These are phyloP conservation scores for Nanorana parkeri DNA, from an alignment of 2,113 vertebrate species.

Conservation along the genomic window DNA sequence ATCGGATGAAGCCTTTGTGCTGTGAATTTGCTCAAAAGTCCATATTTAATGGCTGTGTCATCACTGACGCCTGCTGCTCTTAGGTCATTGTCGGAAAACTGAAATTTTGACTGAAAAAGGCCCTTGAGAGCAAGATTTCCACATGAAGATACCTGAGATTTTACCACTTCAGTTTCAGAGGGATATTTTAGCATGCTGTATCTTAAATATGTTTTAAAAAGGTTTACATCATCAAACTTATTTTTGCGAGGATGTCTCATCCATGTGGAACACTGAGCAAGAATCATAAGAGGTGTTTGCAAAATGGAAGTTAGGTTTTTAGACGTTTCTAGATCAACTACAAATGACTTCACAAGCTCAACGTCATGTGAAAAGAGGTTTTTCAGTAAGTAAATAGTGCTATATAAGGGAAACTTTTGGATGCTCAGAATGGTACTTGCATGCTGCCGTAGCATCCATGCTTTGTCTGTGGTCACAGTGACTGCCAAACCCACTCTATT, in stretches of 20 bases:
- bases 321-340: background rate
- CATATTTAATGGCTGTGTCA: conserved; percentile 58
- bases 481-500: conserved; percentile 60
- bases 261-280: conserved; percentile 28
- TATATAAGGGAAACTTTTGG: conserved; percentile 62
- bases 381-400: conserved; percentile 57
- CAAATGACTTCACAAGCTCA: conserved; percentile 23
- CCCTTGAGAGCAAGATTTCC: conserved; percentile 64
- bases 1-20: conserved; percentile 64
- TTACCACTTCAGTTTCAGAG: conserved; percentile 28
- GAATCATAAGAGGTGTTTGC: conserved; percentile 46
- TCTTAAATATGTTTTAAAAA: conserved; percentile 54
- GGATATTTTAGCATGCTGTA: conserved; percentile 21
- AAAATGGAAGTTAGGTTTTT: conserved; percentile 24
- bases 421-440: conserved; percentile 57
- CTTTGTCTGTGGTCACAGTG: conserved; percentile 50
- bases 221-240: background rate
- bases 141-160: conserved; percentile 49
- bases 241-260: background rate
- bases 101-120: conserved; percentile 60
- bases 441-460: conserved; percentile 50
- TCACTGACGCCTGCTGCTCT: conserved; percentile 50
- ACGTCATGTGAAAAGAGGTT: conserved; percentile 53
- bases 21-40: conserved; percentile 66
- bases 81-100: conserved; percentile 62